phyloP scores from a whole-genome alignment of 2,113 vertebrate species.

The Channa maculata region DNA sequence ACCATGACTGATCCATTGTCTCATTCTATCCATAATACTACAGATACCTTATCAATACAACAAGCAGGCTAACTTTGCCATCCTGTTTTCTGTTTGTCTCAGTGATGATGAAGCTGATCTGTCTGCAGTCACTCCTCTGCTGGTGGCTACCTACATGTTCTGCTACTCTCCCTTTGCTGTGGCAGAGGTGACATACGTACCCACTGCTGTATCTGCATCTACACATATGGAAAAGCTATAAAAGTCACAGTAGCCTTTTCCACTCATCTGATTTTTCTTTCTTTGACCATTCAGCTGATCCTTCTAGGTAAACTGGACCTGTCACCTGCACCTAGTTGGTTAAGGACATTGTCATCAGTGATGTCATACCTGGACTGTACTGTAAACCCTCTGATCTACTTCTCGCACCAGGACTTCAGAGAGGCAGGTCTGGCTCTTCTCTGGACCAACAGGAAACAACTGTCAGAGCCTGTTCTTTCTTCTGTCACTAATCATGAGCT shows the following conservation, averaged over 20 bases:
- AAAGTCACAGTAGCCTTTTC: not conserved
- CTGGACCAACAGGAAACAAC: conserved; percentile 72
- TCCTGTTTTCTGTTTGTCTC: conserved; percentile 20
- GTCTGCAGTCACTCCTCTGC: conserved; percentile 73
- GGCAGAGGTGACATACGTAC: conserved; percentile 76
- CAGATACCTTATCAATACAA: too few species aligned
- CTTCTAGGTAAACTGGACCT: conserved; percentile 76
- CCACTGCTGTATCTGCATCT: not conserved
- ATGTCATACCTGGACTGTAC: conserved; percentile 82
- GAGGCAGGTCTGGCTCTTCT: conserved; percentile 75
- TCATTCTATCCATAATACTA: too few species aligned
- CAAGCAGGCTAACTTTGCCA: not conserved
- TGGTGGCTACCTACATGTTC: conserved; percentile 72
- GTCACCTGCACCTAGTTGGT: conserved; percentile 77
- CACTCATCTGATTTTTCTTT: not conserved
- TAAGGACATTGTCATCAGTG: conserved; percentile 79
- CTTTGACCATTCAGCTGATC: conserved; percentile 66
- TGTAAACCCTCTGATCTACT: conserved; percentile 83
- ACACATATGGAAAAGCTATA: not conserved
- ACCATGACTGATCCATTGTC: too few species aligned
- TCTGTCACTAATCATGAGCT: conserved; percentile 59
- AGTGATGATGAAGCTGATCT: conserved; percentile 73
- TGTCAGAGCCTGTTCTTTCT: conserved; percentile 76
- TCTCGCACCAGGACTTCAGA: conserved; percentile 75
- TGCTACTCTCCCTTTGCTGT: conserved; percentile 80